These are phyloP conservation scores for Myrmecobius fasciatus DNA, from an alignment of 2,113 vertebrate species.

Conservation along the genomic window DNA sequence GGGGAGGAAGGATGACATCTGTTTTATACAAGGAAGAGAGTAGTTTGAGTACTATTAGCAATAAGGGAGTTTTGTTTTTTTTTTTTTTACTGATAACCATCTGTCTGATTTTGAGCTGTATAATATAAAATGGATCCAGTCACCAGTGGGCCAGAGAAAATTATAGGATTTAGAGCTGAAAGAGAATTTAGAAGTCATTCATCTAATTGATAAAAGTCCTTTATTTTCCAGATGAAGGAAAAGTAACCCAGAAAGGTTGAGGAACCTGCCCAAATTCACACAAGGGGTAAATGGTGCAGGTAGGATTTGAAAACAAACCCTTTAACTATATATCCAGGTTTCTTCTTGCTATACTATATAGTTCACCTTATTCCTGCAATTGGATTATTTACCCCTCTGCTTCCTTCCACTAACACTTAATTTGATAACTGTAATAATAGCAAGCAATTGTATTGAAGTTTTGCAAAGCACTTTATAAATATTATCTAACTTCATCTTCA, in stretches of 20 bases:
- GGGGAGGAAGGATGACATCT: background rate
- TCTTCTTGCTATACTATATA: background rate
- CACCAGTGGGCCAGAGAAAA: background rate
- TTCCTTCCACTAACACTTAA: background rate
- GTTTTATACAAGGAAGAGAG: background rate
- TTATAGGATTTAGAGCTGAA: background rate
- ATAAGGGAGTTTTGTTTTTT: too few species aligned
- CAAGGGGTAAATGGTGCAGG: background rate
- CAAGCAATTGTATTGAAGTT: background rate
- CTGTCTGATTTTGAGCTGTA: background rate
- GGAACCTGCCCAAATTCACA: background rate
- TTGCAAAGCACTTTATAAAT: background rate
- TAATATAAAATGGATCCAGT: background rate
- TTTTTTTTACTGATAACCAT: background rate
- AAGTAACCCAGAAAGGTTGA: background rate
- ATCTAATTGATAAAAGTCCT: background rate
- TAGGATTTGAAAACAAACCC: background rate
- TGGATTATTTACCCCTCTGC: background rate
- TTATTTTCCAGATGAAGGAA: background rate
- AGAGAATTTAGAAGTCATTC: background rate
- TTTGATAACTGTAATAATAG: background rate
- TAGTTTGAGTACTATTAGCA: background rate
- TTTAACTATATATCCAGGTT: background rate
- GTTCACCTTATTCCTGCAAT: background rate
- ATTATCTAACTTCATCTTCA: background rate